Evolutionary conservation across 2,113 vertebrate species (phyloP), one percentile per base, ranked within the genome.

Genomic region (Neodontobutis hainanensis): DNA sequence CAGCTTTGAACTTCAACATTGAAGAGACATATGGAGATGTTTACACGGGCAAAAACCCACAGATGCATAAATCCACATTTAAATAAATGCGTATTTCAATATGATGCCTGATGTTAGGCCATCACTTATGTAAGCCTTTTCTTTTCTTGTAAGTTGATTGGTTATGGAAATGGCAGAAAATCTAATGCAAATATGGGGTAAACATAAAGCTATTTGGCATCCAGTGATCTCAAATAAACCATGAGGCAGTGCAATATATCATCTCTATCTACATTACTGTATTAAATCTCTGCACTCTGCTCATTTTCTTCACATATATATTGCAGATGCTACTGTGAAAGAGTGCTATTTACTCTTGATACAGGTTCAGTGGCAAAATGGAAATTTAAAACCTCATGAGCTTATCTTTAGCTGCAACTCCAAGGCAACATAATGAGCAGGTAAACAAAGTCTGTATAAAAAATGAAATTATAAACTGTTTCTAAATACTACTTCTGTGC

Each of bases 111-210:
- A 27, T 27, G 70, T 86, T 80, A 80, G 72, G 70, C 75, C 77
- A 84, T 83, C 78, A 57, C 65, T 87, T 87, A 87, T 51, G 70
- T 86, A 86, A 89, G 46, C 58, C 55, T 85, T 85, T 80, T 87
- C 68, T 84, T 75, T 82, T 75, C 66, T 70, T 83, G 80, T 78
- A 63, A 78, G 68, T 64, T 80, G 70, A 86, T 83, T 81, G 62
- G 78, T 76, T 80, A 63, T 66, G 44, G 71, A 65, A 55, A 68
- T 74, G 77, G 80, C 61, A 79, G 66, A 59, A 67, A 78, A 52
- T 62, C 34, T 34, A 68, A 75, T 61, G 34, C 32, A 43, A 44
- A 34, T 46, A 43, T 56, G 71, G 35, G 52, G 36, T 74, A 64
- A 57, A 46, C 42, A 46, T 44, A 61, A 42, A 40, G 15, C 36